Percentiles rank a stretch among this genome's conserved stretches.
Evolutionary conservation across 2,888 invertebrate genomes (phyloP).

Genomic region (Nemotelus nigrinus): DNA sequence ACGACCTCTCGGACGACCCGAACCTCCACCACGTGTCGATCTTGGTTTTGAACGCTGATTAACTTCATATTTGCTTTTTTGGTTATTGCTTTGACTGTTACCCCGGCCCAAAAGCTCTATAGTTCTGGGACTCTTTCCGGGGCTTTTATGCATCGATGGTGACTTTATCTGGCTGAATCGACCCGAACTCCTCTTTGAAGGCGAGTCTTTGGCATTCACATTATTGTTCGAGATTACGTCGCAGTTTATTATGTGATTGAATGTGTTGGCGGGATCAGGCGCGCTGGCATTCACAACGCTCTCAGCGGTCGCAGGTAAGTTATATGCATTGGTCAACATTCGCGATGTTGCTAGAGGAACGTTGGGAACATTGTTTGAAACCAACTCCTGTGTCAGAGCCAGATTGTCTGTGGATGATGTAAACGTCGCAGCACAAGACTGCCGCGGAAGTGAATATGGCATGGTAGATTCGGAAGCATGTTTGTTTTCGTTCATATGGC

Average conservation of each 20-base stretch:
- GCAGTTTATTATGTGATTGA: slow-evolving; percentile 52
- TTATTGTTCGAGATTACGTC: slow-evolving; percentile 54
- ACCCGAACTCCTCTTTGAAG: slow-evolving; percentile 58
- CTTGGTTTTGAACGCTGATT: slow-evolving; percentile 58
- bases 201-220: slow-evolving; percentile 56
- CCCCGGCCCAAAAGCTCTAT: slow-evolving; percentile 63
- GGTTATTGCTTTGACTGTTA: slow-evolving; percentile 57
- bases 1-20: slow-evolving; percentile 63
- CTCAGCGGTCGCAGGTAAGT: slow-evolving; percentile 31
- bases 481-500: slow-evolving; percentile 31
- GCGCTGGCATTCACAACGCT: slow-evolving; percentile 46
- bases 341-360: slow-evolving; percentile 47
- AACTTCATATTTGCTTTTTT: slow-evolving; percentile 54
- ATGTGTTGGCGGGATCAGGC: slow-evolving; percentile 52
- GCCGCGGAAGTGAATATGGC: slow-evolving; percentile 45
- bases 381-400: slow-evolving; percentile 83
- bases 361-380: slow-evolving; percentile 70
- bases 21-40: slow-evolving; percentile 55
- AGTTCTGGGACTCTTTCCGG: slow-evolving; percentile 76
- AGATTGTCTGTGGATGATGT: slow-evolving; percentile 85
- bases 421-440: slow-evolving; percentile 73
- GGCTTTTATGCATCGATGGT: slow-evolving; percentile 72
- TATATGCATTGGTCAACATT: slow-evolving; percentile 53
- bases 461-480: background rate
- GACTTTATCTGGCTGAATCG: slow-evolving; percentile 67